phyloP scores from a whole-genome alignment of 2,797 vertebrate species.

The Epinephelus awoara region DNA sequence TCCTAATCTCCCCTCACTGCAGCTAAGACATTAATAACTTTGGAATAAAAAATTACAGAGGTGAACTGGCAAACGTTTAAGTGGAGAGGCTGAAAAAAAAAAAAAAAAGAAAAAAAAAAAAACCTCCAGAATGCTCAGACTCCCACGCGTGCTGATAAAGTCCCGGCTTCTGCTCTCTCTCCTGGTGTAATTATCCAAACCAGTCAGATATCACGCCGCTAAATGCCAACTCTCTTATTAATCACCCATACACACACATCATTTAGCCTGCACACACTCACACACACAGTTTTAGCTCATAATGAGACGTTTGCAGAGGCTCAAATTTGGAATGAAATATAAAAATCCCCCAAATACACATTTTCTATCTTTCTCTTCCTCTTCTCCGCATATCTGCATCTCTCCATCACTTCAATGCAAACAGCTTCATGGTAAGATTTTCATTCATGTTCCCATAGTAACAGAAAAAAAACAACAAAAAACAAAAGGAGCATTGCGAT shows the following conservation, averaged over 20 bases:
- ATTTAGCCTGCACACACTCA: not conserved
- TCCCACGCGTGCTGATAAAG: constrained; percentile 38
- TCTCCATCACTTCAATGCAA: not conserved
- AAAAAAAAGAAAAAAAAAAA: not conserved
- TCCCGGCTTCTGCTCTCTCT: constrained; percentile 38
- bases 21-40: constrained; percentile 41
- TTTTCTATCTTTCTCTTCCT: not conserved
- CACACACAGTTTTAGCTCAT: not conserved
- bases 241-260: constrained; percentile 43
- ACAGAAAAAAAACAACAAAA: not conserved
- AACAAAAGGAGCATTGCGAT: not conserved
- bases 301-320: not conserved
- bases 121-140: constrained; percentile 16
- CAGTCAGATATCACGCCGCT: constrained; percentile 47
- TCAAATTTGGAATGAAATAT: constrained; percentile 3
- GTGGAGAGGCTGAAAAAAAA: not conserved
- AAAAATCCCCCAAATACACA: not conserved
- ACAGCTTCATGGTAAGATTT: not conserved
- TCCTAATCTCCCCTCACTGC: constrained; percentile 13
- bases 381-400: not conserved
- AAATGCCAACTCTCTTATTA: constrained; percentile 55
- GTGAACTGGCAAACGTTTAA: constrained; percentile 10
- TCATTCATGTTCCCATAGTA: not conserved
- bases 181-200: constrained; percentile 63
- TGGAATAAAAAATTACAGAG: constrained; percentile 35